Conservation (phyloP, 2,888 invertebrate genomes). For the Rutpela maculata region DNA sequence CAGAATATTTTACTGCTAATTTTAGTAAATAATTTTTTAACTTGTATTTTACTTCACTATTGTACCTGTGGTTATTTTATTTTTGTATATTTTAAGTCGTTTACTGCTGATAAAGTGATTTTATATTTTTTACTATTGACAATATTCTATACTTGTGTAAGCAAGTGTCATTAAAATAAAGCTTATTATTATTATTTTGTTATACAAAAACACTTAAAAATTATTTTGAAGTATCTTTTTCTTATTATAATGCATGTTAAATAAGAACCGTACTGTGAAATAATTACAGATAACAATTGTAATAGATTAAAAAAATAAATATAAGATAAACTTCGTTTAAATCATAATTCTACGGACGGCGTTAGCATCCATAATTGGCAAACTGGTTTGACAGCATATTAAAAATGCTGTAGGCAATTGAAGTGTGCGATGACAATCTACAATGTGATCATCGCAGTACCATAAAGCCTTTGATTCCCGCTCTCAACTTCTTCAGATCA, state of each 20-base stretch:
- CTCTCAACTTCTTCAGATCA: slow-evolving; percentile 33
- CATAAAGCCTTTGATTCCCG: slow-evolving; percentile 33
- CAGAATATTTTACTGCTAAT: no score
- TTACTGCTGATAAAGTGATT: no score
- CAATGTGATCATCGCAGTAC: slow-evolving; percentile 55
- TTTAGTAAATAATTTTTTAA: no score
- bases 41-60: no score
- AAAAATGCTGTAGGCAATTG: slow-evolving; percentile 54
- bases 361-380: slow-evolving; percentile 44
- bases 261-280: slow-evolving; percentile 18
- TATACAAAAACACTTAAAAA: no score
- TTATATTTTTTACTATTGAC: no score
- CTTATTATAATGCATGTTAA: slow-evolving; percentile 10
- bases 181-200: no score
- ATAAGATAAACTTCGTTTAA: slow-evolving; percentile 24
- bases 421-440: slow-evolving; percentile 60
- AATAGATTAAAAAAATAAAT: not conserved
- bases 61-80: no score
- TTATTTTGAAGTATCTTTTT: no score
- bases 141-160: no score
- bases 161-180: no score
- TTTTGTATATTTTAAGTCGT: no score
- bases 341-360: slow-evolving; percentile 49
- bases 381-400: slow-evolving; percentile 55
- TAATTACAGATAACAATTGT: not conserved